phyloP scores from a whole-genome alignment of 1,140 invertebrate genomes.

The Mylabris phalerata region DNA sequence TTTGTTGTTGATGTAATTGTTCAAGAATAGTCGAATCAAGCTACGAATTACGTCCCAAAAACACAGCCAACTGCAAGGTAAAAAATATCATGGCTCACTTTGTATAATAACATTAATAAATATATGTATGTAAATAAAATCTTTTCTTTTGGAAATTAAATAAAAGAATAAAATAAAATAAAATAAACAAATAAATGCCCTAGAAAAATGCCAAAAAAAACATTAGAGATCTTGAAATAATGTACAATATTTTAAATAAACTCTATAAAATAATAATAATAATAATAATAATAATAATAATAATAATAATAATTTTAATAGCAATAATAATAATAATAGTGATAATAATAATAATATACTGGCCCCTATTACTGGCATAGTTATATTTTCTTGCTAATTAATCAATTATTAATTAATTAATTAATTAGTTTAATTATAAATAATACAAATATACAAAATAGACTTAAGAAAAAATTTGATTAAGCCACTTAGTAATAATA shows the following conservation, averaged over 20 bases:
- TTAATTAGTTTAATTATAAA: conserved; percentile 1
- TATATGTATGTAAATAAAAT: neutral
- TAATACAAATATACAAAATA: conserved; percentile 11
- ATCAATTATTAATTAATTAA: too few species aligned
- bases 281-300: conserved; percentile 6
- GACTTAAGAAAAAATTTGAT: neutral
- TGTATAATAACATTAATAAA: too few species aligned
- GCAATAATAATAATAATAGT: neutral
- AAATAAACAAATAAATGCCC: neutral
- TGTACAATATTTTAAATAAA: neutral
- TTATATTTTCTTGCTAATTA: too few species aligned
- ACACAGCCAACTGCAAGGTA: too few species aligned
- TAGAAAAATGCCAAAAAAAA: conserved; percentile 1
- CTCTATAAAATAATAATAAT: neutral
- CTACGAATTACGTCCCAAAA: too few species aligned
- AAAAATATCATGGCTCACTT: too few species aligned
- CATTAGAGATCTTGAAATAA: neutral
- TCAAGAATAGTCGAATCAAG: too few species aligned
- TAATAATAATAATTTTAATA: conserved; percentile 10
- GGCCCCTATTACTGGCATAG: conserved; percentile 14
- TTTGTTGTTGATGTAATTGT: too few species aligned
- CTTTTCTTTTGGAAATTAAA: conserved; percentile 10
- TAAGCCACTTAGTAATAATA: too few species aligned
- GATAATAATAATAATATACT: conserved; percentile 12
- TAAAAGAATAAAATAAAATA: neutral